Base-by-base conservation (phyloP, 2,113 vertebrate species). In the Lycocorax pyrrhopterus region DNA sequence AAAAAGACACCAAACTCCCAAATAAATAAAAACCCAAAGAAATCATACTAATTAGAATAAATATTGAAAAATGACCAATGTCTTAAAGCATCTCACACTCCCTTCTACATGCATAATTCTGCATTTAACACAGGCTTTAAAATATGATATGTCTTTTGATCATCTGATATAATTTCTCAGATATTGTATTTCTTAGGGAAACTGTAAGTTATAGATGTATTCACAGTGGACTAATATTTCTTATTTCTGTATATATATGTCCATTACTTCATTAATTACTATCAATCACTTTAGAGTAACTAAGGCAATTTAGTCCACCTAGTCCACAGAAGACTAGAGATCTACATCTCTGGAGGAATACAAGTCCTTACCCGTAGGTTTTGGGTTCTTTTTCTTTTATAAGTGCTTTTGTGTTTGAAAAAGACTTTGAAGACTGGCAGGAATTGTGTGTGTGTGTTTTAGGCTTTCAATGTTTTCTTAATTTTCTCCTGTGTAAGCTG, bases 381-480 rank as follows among this genome's bases (percentile, higher is more conserved):
- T 6, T 26, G 23, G 6, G 13, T 1, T 33, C 19, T 59, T 52
- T 46, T 43, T 4, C 3, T 49, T 51, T 71, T 39, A 39, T 8
- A 35, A 21, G 1, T 58, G 7, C 1, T 33, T 72, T 63, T 37
- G 6, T 29, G 5, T 56, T 87, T 77, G 20, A 53, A 77, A 68
- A 23, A 29, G 5, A 29, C 13, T 5, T 80, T 53, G 23, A 56
- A 32, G 30, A 18, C 7, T 51, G 4, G 9, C 3, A 60, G 16
- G 15, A 49, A 16, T 10, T 23, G 3, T 26, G 6, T 69, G 7
- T 68, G 20, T 14, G 2, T 6, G 33, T 53, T 84, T 46, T 10
- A 3, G 7, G 1, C 0, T 39, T 56, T 21, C 9, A 19, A 8
- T 1, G 1, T n/a, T 77, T 82, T 52, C 21, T 29, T 51, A 25